A percentile compares a stretch with the other conserved stretches of the same genome.
These are phyloP conservation scores for Oxyura jamaicensis DNA, from an alignment of 2,113 vertebrate genomes.

Conservation along the genomic window DNA sequence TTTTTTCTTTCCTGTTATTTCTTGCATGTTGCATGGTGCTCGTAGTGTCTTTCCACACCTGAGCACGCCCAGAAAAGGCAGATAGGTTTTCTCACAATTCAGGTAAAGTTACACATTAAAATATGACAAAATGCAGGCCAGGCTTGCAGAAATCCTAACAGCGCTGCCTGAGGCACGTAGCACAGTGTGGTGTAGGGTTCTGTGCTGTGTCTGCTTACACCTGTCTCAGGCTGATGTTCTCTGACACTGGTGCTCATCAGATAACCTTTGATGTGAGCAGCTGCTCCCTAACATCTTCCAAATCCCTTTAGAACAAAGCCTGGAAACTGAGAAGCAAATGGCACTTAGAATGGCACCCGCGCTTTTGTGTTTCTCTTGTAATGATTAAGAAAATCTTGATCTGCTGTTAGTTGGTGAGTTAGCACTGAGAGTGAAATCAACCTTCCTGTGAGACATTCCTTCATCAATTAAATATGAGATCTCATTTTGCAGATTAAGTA, in stretches of 20 bases:
- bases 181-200: neutral
- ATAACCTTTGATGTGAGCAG: neutral
- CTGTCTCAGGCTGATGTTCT: neutral
- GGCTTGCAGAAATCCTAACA: neutral
- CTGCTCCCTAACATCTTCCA: neutral
- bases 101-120: neutral
- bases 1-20: neutral
- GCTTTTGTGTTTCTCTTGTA: neutral
- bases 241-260: neutral
- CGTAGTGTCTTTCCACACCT: neutral
- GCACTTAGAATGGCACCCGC: neutral
- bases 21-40: neutral
- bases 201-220: neutral
- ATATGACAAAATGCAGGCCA: neutral
- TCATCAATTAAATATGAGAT: neutral
- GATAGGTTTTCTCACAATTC: neutral
- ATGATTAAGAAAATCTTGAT: neutral
- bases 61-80: neutral
- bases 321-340: neutral
- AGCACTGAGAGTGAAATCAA: neutral
- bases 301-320: constrained; percentile 2
- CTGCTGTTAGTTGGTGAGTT: neutral
- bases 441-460: rapidly evolving
- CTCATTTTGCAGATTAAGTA: neutral
- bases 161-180: neutral